Conservation (phyloP, 2,113 vertebrate genomes). For the Tor tambroides region DNA sequence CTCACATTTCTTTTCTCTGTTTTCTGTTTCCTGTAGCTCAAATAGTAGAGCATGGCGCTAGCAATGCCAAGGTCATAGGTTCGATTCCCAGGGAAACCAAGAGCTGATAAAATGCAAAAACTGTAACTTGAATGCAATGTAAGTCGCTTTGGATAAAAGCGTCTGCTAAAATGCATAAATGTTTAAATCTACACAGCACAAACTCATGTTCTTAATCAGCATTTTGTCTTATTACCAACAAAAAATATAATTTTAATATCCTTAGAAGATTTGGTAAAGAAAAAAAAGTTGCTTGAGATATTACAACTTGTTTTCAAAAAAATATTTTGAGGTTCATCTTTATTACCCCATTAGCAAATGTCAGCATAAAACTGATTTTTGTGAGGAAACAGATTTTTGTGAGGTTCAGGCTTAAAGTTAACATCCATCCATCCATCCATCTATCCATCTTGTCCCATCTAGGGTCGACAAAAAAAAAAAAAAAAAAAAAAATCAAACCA, state of each 20-base stretch:
- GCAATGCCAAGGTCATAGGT: no score
- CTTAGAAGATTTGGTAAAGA: neutral
- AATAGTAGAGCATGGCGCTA: no score
- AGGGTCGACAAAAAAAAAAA: no score
- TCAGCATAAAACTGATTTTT: neutral
- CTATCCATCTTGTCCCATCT: neutral
- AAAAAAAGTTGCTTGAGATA: neutral
- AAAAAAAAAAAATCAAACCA: no score
- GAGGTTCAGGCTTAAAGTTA: neutral
- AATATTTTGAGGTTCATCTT: neutral
- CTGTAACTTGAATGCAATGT: no score
- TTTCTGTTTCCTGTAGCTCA: no score
- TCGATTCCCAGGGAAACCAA: no score
- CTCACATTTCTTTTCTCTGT: conserved; percentile 1
- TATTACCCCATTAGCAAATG: neutral
- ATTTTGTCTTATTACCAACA: neutral
- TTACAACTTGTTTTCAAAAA: neutral
- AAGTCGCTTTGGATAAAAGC: no score
- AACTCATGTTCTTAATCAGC: neutral
- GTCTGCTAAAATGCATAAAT: no score
- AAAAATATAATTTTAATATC: neutral
- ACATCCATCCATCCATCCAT: neutral
- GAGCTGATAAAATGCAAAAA: no score
- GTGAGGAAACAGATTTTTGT: neutral
- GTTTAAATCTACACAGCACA: neutral